These are phyloP conservation scores for Ornithorhynchus anatinus DNA, from an alignment of 2,113 vertebrate species.

Conservation along the genomic window DNA sequence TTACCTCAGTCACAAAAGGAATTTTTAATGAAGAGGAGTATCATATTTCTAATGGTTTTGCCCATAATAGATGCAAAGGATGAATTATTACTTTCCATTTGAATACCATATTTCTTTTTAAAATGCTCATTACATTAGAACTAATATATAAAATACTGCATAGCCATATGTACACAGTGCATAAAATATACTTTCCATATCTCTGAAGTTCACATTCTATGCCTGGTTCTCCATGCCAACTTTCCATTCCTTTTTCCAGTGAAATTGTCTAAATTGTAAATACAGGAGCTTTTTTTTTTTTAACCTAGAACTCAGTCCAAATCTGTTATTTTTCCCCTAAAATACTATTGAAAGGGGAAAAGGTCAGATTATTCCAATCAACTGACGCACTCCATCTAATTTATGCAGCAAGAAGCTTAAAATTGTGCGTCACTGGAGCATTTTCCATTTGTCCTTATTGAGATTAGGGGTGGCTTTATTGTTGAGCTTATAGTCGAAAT, in stretches of 20 bases:
- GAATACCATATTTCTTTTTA: constrained; percentile 38
- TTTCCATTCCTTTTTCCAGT: constrained; percentile 56
- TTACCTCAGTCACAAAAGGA: constrained; percentile 18
- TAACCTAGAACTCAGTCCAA: constrained; percentile 41
- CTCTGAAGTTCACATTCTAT: constrained; percentile 9
- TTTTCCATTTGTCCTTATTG: constrained; percentile 71
- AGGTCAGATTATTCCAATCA: constrained; percentile 72
- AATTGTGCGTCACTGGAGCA: constrained; percentile 69
- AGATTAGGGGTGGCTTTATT: constrained; percentile 70
- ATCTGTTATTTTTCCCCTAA: constrained; percentile 3
- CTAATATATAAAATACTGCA: constrained; percentile 7
- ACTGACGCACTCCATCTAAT: constrained; percentile 68
- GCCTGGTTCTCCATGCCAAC: constrained; percentile 13
- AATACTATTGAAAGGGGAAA: constrained; percentile 66
- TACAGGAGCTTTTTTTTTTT: constrained; percentile 47
- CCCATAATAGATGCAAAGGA: constrained; percentile 39
- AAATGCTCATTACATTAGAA: constrained; percentile 34
- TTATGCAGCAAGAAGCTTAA: constrained; percentile 66
- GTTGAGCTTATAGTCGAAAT: constrained; percentile 68
- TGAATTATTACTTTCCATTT: constrained; percentile 53
- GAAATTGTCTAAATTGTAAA: constrained; percentile 49
- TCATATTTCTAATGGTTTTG: constrained; percentile 24
- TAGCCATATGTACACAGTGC: constrained; percentile 19
- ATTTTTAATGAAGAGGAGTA: neutral
- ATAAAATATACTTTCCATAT: constrained; percentile 19